Evolutionary conservation across 1,140 invertebrate species (phyloP).

Genomic region (Bombus consobrinus): DNA sequence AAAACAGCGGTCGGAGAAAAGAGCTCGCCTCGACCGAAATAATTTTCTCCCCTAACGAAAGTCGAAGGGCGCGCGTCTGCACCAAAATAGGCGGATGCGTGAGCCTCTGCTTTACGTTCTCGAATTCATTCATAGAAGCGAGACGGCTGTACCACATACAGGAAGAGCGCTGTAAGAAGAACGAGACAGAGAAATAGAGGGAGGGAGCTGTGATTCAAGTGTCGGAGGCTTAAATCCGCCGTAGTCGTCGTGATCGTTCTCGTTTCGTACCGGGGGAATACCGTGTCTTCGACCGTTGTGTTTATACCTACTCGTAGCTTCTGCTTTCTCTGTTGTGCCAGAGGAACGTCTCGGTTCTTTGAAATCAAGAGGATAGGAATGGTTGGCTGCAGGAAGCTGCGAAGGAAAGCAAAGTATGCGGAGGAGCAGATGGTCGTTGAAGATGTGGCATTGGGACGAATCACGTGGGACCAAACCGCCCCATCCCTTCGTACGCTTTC

Average conservation of each 20-base stretch:
- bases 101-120: constrained; percentile 42
- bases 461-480: neutral
- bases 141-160: constrained; percentile 28
- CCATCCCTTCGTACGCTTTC: neutral
- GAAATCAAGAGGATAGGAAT: too few relatives aligned
- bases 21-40: constrained; percentile 58
- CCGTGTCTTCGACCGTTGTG: constrained; percentile 6
- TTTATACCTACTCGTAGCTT: neutral
- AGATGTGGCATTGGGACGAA: neutral
- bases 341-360: neutral
- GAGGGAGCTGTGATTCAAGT: constrained; percentile 34
- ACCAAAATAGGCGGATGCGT: constrained; percentile 66
- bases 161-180: constrained; percentile 39
- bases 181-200: neutral
- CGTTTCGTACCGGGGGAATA: neutral
- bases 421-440: neutral
- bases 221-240: constrained; percentile 24
- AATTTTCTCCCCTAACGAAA: constrained; percentile 69
- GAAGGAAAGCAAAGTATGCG: neutral
- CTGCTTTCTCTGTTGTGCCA: neutral
- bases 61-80: constrained; percentile 59
- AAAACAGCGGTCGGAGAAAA: neutral
- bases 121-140: constrained; percentile 60
- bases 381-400: neutral
- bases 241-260: neutral